phyloP scores from a whole-genome alignment of 2,113 vertebrate species.

The Eleginops maclovinus region DNA sequence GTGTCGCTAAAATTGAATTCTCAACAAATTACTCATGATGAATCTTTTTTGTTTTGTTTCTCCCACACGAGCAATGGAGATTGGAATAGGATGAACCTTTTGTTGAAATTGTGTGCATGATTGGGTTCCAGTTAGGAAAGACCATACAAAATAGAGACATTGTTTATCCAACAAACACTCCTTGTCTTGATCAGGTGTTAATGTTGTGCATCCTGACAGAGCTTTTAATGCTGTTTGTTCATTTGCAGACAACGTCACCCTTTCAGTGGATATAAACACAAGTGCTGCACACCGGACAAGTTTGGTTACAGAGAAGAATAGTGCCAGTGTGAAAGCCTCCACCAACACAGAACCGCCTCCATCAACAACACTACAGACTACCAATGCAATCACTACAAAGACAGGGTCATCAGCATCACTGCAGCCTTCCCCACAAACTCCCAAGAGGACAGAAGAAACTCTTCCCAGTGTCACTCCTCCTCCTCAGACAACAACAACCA shows the following conservation, averaged over 20 bases:
- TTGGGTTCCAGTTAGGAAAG: too few species aligned
- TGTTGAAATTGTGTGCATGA: background rate
- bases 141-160: background rate
- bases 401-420: background rate
- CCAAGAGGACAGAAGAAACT: constrained; percentile 12
- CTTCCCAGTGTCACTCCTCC: background rate
- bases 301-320: background rate
- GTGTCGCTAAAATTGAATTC: too few species aligned
- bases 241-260: constrained; percentile 5
- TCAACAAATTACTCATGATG: background rate
- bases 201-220: background rate
- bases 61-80: background rate
- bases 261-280: background rate
- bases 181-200: background rate
- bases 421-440: background rate
- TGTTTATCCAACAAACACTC: background rate
- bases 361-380: background rate
- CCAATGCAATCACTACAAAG: background rate
- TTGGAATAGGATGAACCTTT: background rate
- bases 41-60: background rate
- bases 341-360: background rate
- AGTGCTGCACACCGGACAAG: fast-evolving
- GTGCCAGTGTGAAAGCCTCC: background rate
- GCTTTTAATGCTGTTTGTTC: constrained; percentile 7
- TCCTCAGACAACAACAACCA: background rate